These are phyloP conservation scores for Leptodirus hochenwartii DNA, from an alignment of 2,888 invertebrate genomes.

Conservation along the genomic window DNA sequence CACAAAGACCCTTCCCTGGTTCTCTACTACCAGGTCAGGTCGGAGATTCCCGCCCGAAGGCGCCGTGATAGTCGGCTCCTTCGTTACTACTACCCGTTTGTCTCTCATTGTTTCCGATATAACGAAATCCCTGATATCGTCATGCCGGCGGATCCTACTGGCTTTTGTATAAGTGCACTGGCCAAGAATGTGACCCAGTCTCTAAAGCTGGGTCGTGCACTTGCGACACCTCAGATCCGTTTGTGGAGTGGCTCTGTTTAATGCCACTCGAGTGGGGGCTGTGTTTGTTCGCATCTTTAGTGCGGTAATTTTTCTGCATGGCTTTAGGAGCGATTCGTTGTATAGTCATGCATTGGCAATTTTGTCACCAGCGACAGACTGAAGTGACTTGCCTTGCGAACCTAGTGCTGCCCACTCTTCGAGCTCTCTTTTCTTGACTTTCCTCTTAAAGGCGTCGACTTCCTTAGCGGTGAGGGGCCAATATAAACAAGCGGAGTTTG, in stretches of 20 bases:
- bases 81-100: slow-evolving; percentile 10
- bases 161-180: slow-evolving; percentile 13
- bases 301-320: slow-evolving; percentile 16
- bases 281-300: slow-evolving; percentile 18
- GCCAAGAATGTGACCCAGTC: slow-evolving; percentile 19
- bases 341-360: slow-evolving; percentile 16
- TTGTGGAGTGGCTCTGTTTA: slow-evolving; percentile 14
- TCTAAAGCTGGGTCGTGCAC: slow-evolving; percentile 17
- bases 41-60: slow-evolving; percentile 14
- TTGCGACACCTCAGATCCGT: slow-evolving; percentile 16
- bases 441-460: slow-evolving; percentile 8
- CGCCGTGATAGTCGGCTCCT: slow-evolving; percentile 11
- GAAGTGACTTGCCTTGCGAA: slow-evolving; percentile 17
- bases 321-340: slow-evolving; percentile 15
- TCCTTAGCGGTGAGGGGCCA: slow-evolving; percentile 13
- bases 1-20: slow-evolving; percentile 14
- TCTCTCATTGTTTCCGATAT: slow-evolving; percentile 9
- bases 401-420: slow-evolving; percentile 14
- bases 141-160: slow-evolving; percentile 14
- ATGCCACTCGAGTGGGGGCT: slow-evolving; percentile 14
- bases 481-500: slow-evolving; percentile 11
- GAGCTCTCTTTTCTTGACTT: slow-evolving; percentile 14
- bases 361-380: slow-evolving; percentile 14
- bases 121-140: slow-evolving; percentile 14
- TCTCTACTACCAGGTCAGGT: slow-evolving; percentile 17